phyloP scores from a whole-genome alignment of 2,888 invertebrate genomes.

The Atherix ibis region DNA sequence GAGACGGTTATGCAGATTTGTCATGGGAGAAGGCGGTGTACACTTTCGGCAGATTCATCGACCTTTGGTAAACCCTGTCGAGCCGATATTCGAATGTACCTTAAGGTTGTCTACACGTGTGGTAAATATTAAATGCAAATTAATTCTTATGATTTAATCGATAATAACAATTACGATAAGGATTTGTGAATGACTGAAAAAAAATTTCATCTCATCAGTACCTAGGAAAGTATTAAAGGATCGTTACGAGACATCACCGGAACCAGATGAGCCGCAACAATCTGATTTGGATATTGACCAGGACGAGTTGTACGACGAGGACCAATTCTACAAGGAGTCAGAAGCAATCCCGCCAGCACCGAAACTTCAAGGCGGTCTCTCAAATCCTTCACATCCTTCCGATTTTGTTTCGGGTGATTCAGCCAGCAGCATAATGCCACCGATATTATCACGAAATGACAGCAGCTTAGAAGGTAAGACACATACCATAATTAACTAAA shows the following conservation, averaged over 20 bases:
- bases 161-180: conserved; percentile 1
- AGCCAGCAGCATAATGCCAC: conserved; percentile 24
- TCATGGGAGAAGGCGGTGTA: conserved; percentile 67
- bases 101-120: conserved; percentile 76
- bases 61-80: conserved; percentile 74
- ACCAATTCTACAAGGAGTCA: conserved; percentile 39
- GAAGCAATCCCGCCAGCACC: conserved; percentile 40
- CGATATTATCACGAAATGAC: conserved; percentile 23
- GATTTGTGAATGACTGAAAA: neutral
- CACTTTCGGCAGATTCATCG: conserved; percentile 60
- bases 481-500: no score
- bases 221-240: conserved; percentile 71
- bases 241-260: conserved; percentile 61
- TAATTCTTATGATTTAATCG: neutral
- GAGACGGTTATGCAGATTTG: conserved; percentile 79
- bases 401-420: conserved; percentile 4
- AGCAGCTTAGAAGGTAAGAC: conserved; percentile 25
- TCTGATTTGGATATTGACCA: conserved; percentile 35
- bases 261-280: conserved; percentile 56
- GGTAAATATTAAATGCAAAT: conserved; percentile 44
- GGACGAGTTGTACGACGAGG: conserved; percentile 38
- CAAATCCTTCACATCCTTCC: conserved; percentile 17
- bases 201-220: conserved; percentile 30
- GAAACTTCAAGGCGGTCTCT: conserved; percentile 29
- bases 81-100: conserved; percentile 61